phyloP scores from a whole-genome alignment of 2,888 invertebrate species.

The Syritta pipiens region DNA sequence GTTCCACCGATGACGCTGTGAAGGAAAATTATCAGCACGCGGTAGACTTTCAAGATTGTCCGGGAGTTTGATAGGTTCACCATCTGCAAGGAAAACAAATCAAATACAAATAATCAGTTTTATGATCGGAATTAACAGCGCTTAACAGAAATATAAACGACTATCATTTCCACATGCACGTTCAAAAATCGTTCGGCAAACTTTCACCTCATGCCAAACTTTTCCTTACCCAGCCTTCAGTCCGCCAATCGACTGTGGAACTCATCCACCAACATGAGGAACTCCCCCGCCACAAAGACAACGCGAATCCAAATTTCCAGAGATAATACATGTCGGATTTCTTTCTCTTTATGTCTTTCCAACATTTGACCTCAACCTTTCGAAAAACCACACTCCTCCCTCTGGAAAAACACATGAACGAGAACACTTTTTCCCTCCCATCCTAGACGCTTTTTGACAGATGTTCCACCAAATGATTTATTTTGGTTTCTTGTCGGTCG shows the following conservation, averaged over 20 bases:
- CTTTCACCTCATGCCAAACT: background rate
- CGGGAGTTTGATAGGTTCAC: constrained; percentile 95
- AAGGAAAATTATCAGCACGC: constrained; percentile 95
- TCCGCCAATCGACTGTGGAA: no score
- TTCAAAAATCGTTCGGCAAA: background rate
- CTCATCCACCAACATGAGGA: no score
- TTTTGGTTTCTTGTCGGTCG: constrained; percentile 35
- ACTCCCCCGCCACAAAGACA: constrained; percentile 43
- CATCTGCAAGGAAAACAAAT: constrained; percentile 83
- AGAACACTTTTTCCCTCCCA: constrained; percentile 26
- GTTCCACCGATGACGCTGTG: constrained; percentile 98
- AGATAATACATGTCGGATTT: constrained; percentile 59
- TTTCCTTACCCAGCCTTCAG: background rate
- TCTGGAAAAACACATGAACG: constrained; percentile 16
- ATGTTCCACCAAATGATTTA: constrained; percentile 64
- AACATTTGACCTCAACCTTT: constrained; percentile 16
- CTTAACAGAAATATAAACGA: background rate
- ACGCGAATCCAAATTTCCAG: constrained; percentile 64
- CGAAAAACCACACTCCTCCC: background rate
- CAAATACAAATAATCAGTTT: constrained; percentile 48
- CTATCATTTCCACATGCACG: constrained; percentile 1
- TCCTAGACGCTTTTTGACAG: constrained; percentile 60
- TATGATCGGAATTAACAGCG: background rate
- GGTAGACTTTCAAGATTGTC: constrained; percentile 97
- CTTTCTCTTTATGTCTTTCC: background rate